Percentiles rank a stretch among this genome's conserved stretches.
Conservation (phyloP, 2,113 vertebrate genomes). For the Diphyllodes magnificus region DNA sequence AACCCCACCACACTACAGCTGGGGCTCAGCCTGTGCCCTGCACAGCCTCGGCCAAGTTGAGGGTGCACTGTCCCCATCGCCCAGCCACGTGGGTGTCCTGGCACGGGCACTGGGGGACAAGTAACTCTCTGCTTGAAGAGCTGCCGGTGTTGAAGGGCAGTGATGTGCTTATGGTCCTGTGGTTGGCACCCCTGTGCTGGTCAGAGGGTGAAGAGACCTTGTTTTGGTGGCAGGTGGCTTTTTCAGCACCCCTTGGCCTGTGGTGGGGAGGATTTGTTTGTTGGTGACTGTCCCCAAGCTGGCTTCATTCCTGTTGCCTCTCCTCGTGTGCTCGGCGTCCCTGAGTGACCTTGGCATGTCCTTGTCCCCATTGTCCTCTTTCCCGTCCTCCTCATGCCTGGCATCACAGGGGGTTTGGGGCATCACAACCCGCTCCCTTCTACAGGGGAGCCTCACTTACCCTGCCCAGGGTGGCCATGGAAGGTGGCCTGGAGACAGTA, state of each 20-base stretch:
- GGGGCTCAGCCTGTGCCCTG: neutral
- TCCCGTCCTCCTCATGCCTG: neutral
- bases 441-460: neutral
- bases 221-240: neutral
- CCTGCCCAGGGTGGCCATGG: neutral
- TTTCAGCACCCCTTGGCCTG: neutral
- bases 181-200: neutral
- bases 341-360: conserved; percentile 50
- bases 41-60: accelerated
- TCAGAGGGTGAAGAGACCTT: neutral
- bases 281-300: neutral
- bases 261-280: accelerated
- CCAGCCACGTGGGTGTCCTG: neutral
- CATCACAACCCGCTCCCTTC: neutral
- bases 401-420: neutral
- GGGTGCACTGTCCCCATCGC: neutral
- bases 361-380: conserved; percentile 4
- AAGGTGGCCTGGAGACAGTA: neutral
- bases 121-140: neutral
- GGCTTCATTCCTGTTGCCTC: neutral
- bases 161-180: accelerated
- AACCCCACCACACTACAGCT: neutral
- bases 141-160: accelerated
- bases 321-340: neutral
- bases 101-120: accelerated